Evolutionary conservation across 2,888 invertebrate species (phyloP), one percentile per base, ranked within the genome.

Genomic region (Arge pagana): DNA sequence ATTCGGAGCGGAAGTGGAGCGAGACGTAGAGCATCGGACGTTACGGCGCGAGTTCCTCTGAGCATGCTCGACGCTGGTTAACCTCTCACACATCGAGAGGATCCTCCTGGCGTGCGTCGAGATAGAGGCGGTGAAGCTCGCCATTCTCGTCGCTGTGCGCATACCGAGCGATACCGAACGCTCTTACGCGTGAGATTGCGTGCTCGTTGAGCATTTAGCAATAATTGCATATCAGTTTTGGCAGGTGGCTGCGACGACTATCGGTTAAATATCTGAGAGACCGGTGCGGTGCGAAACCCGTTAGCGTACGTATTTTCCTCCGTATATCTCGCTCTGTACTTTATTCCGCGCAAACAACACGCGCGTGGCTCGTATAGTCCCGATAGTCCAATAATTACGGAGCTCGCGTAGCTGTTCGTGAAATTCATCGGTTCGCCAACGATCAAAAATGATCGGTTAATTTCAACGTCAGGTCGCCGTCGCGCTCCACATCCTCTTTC

Each of bases 201-300:
- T 70, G 70, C 61, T 65, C 55, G 52, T 40, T 48, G 67, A 66
- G 60, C 70, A 66, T 70, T 70, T 64, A 67, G 62, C 67, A 69
- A 70, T 70, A 70, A 70, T 68, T 67, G 66, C 64, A 62, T 67
- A 70, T 70, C 67, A 66, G 65, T 68, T 70, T 70, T 69, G 70
- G 70, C 70, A 70, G 70, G 69, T 70, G 70, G 63, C 60, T 62
- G 60, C 59, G 63, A 53, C 56, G 64, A 63, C 61, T 66, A 65
- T 61, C 63, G 62, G 70, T 67, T 68, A 64, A 68, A 62, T 62
- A 70, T 70, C 67, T 18, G 39, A n/a, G 19, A 24, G 40, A 42
- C 42, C 42, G 42, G 42, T 42, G 42, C 28, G 11, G 11, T 11
- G 33, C n/a, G 15, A 11, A n/a, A n/a, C n/a, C n/a, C n/a, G n/a